Conservation (phyloP, 2,888 invertebrate species). For the Ischnura elegans region DNA sequence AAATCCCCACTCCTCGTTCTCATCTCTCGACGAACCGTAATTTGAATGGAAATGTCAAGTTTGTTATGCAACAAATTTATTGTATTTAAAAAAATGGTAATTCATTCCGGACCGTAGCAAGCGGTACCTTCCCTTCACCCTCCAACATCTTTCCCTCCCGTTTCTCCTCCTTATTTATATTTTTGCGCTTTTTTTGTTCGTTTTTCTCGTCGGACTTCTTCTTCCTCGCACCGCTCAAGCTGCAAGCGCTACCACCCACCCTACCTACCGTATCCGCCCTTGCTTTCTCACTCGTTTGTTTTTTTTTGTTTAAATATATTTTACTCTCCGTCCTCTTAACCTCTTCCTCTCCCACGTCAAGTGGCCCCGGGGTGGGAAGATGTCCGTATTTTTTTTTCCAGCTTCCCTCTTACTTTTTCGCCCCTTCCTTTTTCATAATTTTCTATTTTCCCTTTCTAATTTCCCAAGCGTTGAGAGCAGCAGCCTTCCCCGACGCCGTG, state of each 20-base stretch:
- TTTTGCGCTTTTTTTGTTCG: not conserved
- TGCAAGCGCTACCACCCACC: too few relatives aligned
- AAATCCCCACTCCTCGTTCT: not conserved
- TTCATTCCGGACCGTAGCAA: constrained; percentile 48
- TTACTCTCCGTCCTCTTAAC: not conserved
- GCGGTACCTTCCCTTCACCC: constrained; percentile 1
- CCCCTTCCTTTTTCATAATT: constrained; percentile 42
- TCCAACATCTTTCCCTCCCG: not conserved
- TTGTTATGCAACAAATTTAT: constrained; percentile 66
- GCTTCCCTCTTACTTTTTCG: not conserved
- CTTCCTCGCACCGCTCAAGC: not conserved
- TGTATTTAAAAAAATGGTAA: constrained; percentile 61
- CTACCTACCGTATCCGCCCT: too few relatives aligned
- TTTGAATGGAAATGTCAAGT: constrained; percentile 61
- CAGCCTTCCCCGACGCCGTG: not conserved
- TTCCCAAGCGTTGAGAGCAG: constrained; percentile 10
- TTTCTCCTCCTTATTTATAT: not conserved
- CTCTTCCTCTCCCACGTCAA: constrained; percentile 18
- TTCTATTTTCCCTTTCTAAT: constrained; percentile 37
- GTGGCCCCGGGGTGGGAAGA: not conserved
- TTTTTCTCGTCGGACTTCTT: not conserved
- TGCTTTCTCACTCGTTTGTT: not conserved
- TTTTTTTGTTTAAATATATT: not conserved
- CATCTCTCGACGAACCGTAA: constrained; percentile 7
- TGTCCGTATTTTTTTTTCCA: constrained; percentile 31